Evolutionary conservation across 2,113 vertebrate species (phyloP).

Genomic region (Desmodus rotundus): DNA sequence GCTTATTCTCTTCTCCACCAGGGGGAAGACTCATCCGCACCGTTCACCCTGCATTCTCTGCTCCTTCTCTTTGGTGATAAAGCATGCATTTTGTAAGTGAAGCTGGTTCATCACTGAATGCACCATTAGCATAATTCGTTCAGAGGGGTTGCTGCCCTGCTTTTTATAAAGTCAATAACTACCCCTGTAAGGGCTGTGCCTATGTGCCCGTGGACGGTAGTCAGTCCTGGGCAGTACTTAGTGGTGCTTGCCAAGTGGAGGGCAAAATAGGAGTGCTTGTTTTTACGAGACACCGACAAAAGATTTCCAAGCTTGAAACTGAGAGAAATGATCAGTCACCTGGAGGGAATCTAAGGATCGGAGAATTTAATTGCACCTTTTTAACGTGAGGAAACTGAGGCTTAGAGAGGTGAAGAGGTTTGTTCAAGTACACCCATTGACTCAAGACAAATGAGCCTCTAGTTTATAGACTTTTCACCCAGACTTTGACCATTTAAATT

Average conservation of each 20-base stretch:
- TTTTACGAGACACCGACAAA: not conserved
- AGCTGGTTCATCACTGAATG: conserved; percentile 40
- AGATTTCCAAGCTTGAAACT: not conserved
- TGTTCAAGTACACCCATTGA: not conserved
- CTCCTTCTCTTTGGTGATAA: conserved; percentile 36
- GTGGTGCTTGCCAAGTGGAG: not conserved
- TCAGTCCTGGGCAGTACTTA: not conserved
- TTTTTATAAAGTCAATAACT: not conserved
- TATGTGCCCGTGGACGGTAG: not conserved
- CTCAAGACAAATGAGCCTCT: not conserved
- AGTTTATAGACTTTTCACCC: not conserved
- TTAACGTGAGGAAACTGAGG: not conserved
- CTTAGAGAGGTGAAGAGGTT: not conserved
- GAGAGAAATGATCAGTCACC: not conserved
- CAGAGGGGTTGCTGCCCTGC: not conserved
- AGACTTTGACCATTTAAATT: not conserved
- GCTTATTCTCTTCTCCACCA: conserved; percentile 46
- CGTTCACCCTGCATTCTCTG: conserved; percentile 9
- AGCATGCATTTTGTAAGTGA: conserved; percentile 37
- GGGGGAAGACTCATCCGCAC: not conserved
- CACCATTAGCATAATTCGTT: conserved; percentile 34
- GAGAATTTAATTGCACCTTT: not conserved
- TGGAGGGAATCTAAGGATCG: not conserved
- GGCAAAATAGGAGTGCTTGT: not conserved
- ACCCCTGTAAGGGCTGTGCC: not conserved